A percentile compares a stretch with the other conserved stretches of the same genome.
phyloP scores from a whole-genome alignment of 2,888 invertebrate species.

The Lithophane semibrunnea region DNA sequence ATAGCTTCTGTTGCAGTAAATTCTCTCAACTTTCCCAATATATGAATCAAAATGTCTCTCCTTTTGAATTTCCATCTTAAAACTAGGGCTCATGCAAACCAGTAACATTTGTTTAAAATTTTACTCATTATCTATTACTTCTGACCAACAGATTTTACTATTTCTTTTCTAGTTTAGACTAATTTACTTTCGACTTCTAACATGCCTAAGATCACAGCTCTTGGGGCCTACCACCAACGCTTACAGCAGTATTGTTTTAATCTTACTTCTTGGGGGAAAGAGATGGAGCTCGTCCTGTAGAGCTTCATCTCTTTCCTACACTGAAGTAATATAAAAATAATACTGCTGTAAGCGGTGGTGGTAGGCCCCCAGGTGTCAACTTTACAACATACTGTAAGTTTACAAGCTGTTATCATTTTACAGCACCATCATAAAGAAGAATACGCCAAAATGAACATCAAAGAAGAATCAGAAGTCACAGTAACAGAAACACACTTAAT shows the following conservation, averaged over 20 bases:
- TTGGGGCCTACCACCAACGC: too few species aligned
- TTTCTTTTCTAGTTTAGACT: not conserved
- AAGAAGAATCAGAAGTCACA: slow-evolving; percentile 79
- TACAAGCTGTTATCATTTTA: slow-evolving; percentile 41
- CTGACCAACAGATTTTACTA: not conserved
- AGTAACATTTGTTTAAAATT: not conserved
- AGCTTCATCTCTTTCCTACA: too few species aligned
- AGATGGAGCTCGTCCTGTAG: too few species aligned
- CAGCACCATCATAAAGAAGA: slow-evolving; percentile 73
- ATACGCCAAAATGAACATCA: slow-evolving; percentile 71
- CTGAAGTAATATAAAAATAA: too few species aligned
- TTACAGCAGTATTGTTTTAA: too few species aligned
- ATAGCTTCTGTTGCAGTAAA: not conserved
- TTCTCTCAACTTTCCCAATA: not conserved
- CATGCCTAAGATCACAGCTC: too few species aligned
- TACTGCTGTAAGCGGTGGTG: too few species aligned
- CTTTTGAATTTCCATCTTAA: not conserved
- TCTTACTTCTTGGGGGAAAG: too few species aligned
- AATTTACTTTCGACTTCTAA: not conserved
- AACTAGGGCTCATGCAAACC: not conserved
- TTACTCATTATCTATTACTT: not conserved
- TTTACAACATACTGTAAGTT: not conserved
- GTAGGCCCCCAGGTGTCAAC: too few species aligned
- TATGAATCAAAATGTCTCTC: not conserved
- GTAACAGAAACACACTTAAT: slow-evolving; percentile 86